Evolutionary conservation across 1,140 invertebrate genomes (phyloP).

Genomic region (Rhopalosiphum padi): DNA sequence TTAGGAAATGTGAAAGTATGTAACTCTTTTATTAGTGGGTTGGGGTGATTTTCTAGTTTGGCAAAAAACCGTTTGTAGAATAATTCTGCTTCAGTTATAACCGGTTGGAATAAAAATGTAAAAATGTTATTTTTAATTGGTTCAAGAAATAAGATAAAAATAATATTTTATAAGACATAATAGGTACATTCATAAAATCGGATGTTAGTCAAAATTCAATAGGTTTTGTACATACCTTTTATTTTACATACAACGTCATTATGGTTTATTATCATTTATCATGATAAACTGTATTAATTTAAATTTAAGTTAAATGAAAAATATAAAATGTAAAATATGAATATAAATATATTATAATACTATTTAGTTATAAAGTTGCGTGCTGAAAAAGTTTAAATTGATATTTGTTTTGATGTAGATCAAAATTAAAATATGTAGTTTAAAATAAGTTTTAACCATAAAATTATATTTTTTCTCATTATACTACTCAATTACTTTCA

Average conservation of each 20-base stretch:
- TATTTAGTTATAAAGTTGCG: constrained; percentile 1
- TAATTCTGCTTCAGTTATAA: no score
- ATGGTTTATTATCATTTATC: background rate
- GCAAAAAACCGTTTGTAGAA: no score
- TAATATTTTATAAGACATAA: background rate
- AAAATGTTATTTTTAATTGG: background rate
- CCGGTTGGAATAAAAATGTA: background rate
- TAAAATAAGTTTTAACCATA: background rate
- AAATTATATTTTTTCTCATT: background rate
- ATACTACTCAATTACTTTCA: background rate
- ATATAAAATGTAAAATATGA: background rate
- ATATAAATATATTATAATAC: background rate
- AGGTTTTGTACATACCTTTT: background rate
- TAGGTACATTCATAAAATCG: background rate
- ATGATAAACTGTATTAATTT: background rate
- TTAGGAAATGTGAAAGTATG: no score
- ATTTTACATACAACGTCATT: background rate
- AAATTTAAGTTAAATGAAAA: background rate
- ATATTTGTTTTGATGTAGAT: background rate
- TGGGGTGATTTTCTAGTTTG: no score
- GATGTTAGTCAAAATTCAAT: background rate
- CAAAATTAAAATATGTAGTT: background rate
- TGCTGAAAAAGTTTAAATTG: constrained; percentile 4
- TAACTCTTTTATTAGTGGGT: no score
- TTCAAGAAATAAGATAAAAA: background rate